phyloP scores from a whole-genome alignment of 2,113 vertebrate species.

The Ceratotherium simum region DNA sequence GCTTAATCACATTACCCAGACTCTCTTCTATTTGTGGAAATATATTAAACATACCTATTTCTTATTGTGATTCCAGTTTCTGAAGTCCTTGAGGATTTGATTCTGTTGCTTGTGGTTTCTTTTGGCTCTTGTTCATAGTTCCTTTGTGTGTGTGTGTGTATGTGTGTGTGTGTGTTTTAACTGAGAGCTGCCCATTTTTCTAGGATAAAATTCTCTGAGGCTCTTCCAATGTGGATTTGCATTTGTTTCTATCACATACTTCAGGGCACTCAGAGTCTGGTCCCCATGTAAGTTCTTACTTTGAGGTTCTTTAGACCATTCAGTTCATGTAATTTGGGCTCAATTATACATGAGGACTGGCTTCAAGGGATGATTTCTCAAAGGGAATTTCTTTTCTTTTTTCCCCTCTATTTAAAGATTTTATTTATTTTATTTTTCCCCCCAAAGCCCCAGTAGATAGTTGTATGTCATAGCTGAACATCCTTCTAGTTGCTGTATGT shows the following conservation, averaged over 20 bases:
- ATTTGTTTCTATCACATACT: slow-evolving; percentile 45
- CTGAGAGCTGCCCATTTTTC: slow-evolving; percentile 29
- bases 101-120: not conserved
- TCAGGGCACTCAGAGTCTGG: not conserved
- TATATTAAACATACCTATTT: slow-evolving; percentile 7
- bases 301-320: slow-evolving; percentile 39
- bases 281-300: not conserved
- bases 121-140: slow-evolving; percentile 18
- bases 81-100: not conserved
- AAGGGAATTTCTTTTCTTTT: not conserved
- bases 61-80: not conserved
- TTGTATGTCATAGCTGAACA: too few species aligned
- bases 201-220: slow-evolving; percentile 36
- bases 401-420: not conserved
- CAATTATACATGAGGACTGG: not conserved
- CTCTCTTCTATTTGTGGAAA: not conserved
- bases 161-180: not conserved
- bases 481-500: too few species aligned
- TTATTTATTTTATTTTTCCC: too few species aligned
- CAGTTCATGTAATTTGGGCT: slow-evolving; percentile 25
- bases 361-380: not conserved
- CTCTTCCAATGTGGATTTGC: slow-evolving; percentile 8
- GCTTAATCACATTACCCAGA: not conserved
- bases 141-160: not conserved
- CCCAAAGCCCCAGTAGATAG: too few species aligned